phyloP scores from a whole-genome alignment of 2,888 invertebrate species.

The Eutolmus rufibarbis region DNA sequence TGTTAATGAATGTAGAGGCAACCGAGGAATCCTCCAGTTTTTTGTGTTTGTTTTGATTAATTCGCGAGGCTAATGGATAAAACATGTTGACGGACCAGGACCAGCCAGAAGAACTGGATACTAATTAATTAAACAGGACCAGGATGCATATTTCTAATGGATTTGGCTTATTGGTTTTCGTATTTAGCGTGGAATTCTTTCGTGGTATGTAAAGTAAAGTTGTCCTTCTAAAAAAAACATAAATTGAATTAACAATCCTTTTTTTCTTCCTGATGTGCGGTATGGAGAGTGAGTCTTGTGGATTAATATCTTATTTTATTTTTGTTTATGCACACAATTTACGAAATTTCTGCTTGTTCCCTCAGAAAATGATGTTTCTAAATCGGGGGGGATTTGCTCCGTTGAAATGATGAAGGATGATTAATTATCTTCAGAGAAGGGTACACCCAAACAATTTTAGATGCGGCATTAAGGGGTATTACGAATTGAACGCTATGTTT shows the following conservation, averaged over 20 bases:
- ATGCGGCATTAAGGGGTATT: not conserved
- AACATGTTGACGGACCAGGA: conserved; percentile 19
- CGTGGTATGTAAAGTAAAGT: not conserved
- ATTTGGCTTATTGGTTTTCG: conserved; percentile 29
- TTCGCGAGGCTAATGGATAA: conserved; percentile 3
- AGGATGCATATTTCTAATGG: conserved; percentile 30
- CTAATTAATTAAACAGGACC: conserved; percentile 16
- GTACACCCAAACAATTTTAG: not conserved
- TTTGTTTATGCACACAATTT: not conserved
- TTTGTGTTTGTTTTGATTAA: not conserved
- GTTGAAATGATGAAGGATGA: not conserved
- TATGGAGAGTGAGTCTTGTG: not conserved
- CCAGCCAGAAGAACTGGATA: conserved; percentile 12
- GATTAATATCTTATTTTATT: not conserved
- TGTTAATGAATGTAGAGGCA: not conserved
- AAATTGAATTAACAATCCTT: not conserved
- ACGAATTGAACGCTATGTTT: not conserved
- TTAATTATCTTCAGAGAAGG: not conserved
- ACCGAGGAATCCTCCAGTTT: not conserved
- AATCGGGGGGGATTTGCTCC: not conserved
- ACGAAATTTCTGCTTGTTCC: not conserved
- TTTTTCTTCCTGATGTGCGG: not conserved
- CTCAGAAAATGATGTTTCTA: not conserved
- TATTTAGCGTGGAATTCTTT: conserved; percentile 20
- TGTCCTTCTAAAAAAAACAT: not conserved